Percentiles rank a stretch among this genome's conserved stretches.
These are phyloP conservation scores for Micromesistius poutassou DNA, from an alignment of 2,797 vertebrate genomes.

Conservation along the genomic window DNA sequence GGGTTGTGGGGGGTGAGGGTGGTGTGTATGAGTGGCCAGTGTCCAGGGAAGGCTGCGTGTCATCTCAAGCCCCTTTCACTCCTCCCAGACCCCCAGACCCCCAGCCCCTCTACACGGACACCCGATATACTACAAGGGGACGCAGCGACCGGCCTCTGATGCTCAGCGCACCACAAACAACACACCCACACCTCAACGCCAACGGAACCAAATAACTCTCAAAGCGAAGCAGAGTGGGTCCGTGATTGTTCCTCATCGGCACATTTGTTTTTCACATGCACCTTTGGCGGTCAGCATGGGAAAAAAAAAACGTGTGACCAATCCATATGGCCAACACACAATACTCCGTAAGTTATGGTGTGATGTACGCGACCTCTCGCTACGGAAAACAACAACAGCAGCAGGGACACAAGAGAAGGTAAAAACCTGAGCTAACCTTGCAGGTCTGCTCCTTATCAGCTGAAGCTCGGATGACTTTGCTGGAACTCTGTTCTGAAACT, in stretches of 20 bases:
- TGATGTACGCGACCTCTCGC: background rate
- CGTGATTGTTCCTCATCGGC: slow-evolving; percentile 15
- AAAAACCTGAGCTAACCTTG: background rate
- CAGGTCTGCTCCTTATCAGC: background rate
- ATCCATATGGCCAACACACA: background rate
- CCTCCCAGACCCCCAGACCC: slow-evolving; percentile 25
- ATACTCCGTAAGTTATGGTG: too few species aligned
- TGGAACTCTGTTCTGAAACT: too few species aligned
- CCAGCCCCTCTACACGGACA: slow-evolving; percentile 36
- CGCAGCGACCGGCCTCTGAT: slow-evolving; percentile 48
- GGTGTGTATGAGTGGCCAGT: slow-evolving; percentile 62
- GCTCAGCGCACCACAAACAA: slow-evolving; percentile 44
- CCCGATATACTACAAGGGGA: slow-evolving; percentile 66
- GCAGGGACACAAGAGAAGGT: background rate
- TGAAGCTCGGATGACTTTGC: background rate
- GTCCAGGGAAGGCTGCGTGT: slow-evolving; percentile 61
- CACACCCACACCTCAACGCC: slow-evolving; percentile 60
- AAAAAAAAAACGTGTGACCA: too few species aligned
- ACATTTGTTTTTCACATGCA: slow-evolving; percentile 10
- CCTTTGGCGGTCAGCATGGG: too few species aligned
- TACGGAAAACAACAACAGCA: background rate
- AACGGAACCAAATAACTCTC: slow-evolving; percentile 50
- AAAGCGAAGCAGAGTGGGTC: slow-evolving; percentile 37
- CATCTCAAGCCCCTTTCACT: slow-evolving; percentile 49
- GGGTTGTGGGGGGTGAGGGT: slow-evolving; percentile 37